phyloP scores from a whole-genome alignment of 2,888 invertebrate species.

The Amblyteles armatorius region DNA sequence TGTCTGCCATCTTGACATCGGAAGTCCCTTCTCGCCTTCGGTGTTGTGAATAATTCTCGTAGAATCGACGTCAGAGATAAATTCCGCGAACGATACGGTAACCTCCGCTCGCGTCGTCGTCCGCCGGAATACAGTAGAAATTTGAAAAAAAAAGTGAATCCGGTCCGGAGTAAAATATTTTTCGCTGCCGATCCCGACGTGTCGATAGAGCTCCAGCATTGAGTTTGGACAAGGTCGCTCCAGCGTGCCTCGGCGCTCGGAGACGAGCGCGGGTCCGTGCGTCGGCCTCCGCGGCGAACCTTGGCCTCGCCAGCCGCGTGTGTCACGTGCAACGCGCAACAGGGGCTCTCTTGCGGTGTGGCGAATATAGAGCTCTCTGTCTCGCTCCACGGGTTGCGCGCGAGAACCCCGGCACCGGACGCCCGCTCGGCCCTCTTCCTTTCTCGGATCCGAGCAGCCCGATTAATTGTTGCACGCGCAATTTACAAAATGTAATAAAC shows the following conservation, averaged over 20 bases:
- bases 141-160: not conserved
- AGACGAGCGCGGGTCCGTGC: constrained; percentile 40
- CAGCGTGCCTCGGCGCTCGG: constrained; percentile 16
- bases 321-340: constrained; percentile 67
- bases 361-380: not conserved
- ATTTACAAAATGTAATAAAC: constrained; percentile 10
- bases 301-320: constrained; percentile 68
- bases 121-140: not conserved
- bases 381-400: constrained; percentile 16
- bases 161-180: not conserved
- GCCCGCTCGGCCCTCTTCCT: not conserved
- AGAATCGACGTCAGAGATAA: not conserved
- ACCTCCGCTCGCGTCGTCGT: not conserved
- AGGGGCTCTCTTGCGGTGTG: constrained; percentile 31
- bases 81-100: not conserved
- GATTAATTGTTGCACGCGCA: not conserved
- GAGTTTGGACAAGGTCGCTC: constrained; percentile 40
- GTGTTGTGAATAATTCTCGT: not conserved
- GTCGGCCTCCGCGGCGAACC: constrained; percentile 65
- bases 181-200: not conserved
- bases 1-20: not conserved
- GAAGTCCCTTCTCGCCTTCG: not conserved
- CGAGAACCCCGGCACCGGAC: constrained; percentile 13
- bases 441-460: constrained; percentile 10
- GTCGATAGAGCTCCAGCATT: constrained; percentile 14